Evolutionary conservation across 2,113 vertebrate species (phyloP).

Genomic region (Origma solitaria): DNA sequence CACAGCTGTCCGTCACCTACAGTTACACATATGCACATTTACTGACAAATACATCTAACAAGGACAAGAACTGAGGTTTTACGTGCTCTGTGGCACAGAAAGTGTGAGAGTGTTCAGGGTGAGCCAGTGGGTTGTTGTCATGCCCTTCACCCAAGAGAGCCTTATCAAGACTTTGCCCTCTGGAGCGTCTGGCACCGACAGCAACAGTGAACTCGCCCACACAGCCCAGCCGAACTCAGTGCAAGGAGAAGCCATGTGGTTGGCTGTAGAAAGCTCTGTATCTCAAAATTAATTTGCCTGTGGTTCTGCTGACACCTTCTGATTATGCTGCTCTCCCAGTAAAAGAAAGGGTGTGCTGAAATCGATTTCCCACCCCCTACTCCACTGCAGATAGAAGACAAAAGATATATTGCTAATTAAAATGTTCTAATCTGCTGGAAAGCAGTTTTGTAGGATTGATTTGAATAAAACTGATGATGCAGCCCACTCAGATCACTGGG

Average conservation of each 20-base stretch:
- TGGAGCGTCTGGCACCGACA: rapidly evolving
- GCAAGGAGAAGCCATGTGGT: rapidly evolving
- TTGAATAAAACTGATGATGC: conserved; percentile 50
- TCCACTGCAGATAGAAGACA: conserved; percentile 19
- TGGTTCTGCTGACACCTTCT: conserved; percentile 53
- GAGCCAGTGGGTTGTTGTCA: background rate
- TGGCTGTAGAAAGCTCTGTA: background rate
- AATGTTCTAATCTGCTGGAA: conserved; percentile 43
- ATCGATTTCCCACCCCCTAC: background rate
- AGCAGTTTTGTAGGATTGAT: conserved; percentile 31
- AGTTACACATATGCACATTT: background rate
- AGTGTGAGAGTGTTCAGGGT: background rate
- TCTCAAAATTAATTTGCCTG: conserved; percentile 2
- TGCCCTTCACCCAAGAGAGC: background rate
- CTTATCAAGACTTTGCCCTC: background rate
- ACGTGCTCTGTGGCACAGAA: background rate
- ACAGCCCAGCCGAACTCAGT: rapidly evolving
- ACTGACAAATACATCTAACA: background rate
- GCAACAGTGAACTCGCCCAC: background rate
- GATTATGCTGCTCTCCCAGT: background rate
- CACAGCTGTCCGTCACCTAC: background rate
- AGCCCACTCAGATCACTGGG: conserved; percentile 35
- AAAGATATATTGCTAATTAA: conserved; percentile 55
- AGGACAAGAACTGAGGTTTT: background rate
- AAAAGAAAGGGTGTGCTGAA: background rate